Conservation (phyloP, 2,113 vertebrate species). For the Archocentrus centrarchus region DNA sequence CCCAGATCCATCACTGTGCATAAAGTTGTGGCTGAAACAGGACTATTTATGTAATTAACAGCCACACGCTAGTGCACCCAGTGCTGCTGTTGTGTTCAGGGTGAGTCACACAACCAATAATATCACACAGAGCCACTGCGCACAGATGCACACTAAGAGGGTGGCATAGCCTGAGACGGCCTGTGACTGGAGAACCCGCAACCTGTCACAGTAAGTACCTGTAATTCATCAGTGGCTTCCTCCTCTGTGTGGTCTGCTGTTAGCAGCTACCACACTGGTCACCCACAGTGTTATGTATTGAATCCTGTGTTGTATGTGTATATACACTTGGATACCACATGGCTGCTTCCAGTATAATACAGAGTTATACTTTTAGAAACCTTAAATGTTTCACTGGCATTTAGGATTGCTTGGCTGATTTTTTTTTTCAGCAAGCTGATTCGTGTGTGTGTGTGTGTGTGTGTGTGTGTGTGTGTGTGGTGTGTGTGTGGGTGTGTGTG, state of each 20-base stretch:
- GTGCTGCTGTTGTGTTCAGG: conserved; percentile 27
- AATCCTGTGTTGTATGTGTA: conserved; percentile 11
- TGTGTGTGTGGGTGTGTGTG: no score
- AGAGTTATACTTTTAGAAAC: conserved; percentile 21
- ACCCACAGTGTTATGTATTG: conserved; percentile 24
- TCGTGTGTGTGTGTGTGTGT: no score
- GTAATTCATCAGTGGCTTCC: conserved; percentile 44
- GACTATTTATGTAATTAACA: conserved; percentile 56
- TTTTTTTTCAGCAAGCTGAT: not conserved
- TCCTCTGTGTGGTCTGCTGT: conserved; percentile 62
- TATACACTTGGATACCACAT: conserved; percentile 10
- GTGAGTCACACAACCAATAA: conserved; percentile 65
- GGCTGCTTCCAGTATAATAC: not conserved
- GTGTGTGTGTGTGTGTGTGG: no score
- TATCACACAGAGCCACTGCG: conserved; percentile 44
- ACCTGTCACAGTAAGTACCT: conserved; percentile 41
- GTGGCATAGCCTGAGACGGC: conserved; percentile 38
- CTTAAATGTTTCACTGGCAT: not conserved
- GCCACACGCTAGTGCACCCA: conserved; percentile 25
- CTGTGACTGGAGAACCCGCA: conserved; percentile 41
- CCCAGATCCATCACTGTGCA: conserved; percentile 15
- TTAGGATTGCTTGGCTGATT: not conserved
- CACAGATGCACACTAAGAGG: conserved; percentile 42
- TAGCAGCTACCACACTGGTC: conserved; percentile 13
- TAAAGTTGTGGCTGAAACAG: conserved; percentile 19